Percentiles rank a stretch among this genome's conserved stretches.
phyloP scores from a whole-genome alignment of 2,113 vertebrate genomes.

The Arizona elegans region DNA sequence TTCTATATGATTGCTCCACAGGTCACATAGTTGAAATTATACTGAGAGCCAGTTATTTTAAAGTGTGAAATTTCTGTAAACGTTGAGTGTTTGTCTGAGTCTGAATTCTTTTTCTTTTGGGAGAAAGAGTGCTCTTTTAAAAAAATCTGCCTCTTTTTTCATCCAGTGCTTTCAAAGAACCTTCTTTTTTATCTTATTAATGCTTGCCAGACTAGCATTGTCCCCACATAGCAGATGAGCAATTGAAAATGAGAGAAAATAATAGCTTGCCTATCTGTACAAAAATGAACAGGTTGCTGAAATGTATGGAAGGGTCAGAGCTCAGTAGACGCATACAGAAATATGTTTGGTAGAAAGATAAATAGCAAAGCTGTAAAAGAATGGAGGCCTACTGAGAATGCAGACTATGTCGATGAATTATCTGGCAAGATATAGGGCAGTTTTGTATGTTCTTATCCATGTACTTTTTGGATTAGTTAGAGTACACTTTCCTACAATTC shows the following conservation, averaged over 20 bases:
- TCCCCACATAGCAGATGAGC: not conserved
- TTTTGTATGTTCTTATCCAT: not conserved
- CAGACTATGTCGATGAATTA: not conserved
- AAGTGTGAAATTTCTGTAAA: not conserved
- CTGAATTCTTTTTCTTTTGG: constrained; percentile 6
- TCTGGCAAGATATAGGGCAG: not conserved
- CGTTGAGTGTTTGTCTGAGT: constrained; percentile 12
- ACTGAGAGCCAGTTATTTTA: not conserved
- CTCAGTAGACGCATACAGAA: not conserved
- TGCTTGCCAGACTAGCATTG: not conserved
- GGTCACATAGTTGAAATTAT: not conserved
- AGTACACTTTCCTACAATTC: not conserved
- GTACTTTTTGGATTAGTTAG: not conserved
- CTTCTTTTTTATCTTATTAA: not conserved
- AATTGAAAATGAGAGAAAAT: not conserved
- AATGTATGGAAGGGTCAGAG: not conserved
- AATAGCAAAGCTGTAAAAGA: not conserved
- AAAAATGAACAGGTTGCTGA: not conserved
- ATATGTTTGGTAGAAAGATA: not conserved
- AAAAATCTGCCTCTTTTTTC: not conserved
- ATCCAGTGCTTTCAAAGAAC: not conserved
- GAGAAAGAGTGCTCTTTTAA: not conserved
- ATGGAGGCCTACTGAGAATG: not conserved
- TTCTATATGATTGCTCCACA: not conserved
- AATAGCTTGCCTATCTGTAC: not conserved